These are phyloP conservation scores for Hirtodrosophila cameraria DNA, from an alignment of 2,888 invertebrate species.

Conservation along the genomic window DNA sequence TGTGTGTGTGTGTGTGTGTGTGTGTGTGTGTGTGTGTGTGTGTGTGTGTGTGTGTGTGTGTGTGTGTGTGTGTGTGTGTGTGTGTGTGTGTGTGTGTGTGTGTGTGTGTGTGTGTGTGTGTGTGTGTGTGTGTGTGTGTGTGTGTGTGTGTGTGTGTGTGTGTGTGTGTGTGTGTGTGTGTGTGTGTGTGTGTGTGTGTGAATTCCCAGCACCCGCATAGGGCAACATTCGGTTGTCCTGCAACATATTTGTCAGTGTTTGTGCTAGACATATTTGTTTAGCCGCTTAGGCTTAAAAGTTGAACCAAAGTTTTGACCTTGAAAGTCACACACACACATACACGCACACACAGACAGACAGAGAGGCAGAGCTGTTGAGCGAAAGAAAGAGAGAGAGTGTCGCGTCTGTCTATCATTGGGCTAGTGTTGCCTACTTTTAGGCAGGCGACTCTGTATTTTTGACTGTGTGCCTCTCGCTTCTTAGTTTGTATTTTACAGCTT, in stretches of 20 bases:
- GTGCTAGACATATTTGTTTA: conserved; percentile 54
- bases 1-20: not conserved
- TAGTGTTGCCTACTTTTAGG: conserved; percentile 25
- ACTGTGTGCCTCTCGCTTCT: conserved; percentile 7
- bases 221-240: conserved; percentile 23
- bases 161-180: not conserved
- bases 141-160: not conserved
- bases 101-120: not conserved
- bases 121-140: not conserved
- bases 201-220: conserved; percentile 37
- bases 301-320: conserved; percentile 56
- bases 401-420: conserved; percentile 21
- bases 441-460: conserved; percentile 12
- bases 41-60: not conserved
- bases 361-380: not conserved
- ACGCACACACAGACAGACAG: not conserved
- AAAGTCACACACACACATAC: conserved; percentile 26
- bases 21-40: not conserved
- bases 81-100: not conserved
- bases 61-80: not conserved
- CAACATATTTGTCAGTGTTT: conserved; percentile 35
- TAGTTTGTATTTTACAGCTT: conserved; percentile 46
- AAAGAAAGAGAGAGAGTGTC: not conserved
- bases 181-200: not conserved
- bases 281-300: conserved; percentile 58